Evolutionary conservation across 2,113 vertebrate genomes (phyloP).

Genomic region (Brienomyrus brachyistius): DNA sequence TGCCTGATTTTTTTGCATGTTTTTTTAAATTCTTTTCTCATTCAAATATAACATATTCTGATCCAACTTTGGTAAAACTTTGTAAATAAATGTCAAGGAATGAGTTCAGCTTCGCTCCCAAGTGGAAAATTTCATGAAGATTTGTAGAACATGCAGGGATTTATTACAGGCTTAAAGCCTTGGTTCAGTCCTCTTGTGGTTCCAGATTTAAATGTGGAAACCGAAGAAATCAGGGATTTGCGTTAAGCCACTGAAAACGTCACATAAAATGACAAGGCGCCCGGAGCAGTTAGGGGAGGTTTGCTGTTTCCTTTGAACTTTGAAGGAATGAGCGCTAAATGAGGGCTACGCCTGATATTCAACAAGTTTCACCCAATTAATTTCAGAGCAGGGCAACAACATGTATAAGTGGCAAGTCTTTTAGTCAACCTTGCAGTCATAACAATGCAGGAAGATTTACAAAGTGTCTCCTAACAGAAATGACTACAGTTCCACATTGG

Average conservation of each 20-base stretch:
- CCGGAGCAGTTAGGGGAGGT: not conserved
- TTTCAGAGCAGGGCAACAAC: not conserved
- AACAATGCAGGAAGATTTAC: conserved; percentile 24
- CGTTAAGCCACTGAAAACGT: not conserved
- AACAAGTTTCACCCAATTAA: conserved; percentile 17
- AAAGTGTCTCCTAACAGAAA: not conserved
- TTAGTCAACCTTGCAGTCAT: conserved; percentile 18
- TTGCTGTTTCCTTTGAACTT: conserved; percentile 15
- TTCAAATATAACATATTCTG: not conserved
- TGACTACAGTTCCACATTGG: not conserved
- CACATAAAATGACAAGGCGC: not conserved
- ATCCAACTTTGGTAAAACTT: not conserved
- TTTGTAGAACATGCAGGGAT: not conserved
- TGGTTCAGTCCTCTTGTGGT: not conserved
- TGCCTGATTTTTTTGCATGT: not conserved
- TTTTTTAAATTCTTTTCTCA: not conserved
- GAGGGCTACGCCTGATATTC: not conserved
- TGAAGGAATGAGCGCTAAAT: not conserved
- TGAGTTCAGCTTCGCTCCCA: not conserved
- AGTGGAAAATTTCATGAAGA: not conserved
- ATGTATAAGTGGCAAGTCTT: conserved; percentile 1
- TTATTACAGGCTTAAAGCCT: not conserved
- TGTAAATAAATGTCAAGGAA: not conserved
- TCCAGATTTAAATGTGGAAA: not conserved
- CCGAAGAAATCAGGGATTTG: not conserved